Evolutionary conservation across 1,140 invertebrate species (phyloP), one percentile per base, ranked within the genome.

Genomic region (Sinonovacula constricta): DNA sequence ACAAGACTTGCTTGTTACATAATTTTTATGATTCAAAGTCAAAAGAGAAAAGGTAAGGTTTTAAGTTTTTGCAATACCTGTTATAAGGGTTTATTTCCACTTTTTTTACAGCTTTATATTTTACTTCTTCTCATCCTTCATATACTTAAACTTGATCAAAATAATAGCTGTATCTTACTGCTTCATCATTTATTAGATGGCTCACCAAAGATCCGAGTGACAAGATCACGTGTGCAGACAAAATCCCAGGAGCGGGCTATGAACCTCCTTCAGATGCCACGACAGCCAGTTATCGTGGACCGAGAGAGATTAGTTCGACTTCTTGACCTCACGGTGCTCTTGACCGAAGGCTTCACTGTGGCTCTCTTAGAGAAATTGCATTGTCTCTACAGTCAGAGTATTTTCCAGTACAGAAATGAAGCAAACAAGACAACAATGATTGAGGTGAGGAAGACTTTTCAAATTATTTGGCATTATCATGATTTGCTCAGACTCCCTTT

Each of bases 301-400:
- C 54, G 60, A n/a, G 60, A 75, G 53, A 67, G 81, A 15, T 81
- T 91, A 39, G 56, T 66, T 0, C 60, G 53, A 15, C 77, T 91
- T 12, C 68, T 90, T 7, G 81, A 87, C 30, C 63, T 65, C n/a
- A 76, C 86, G 14, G 90, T 91, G n/a, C 39, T 63, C 18, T n/a
- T 78, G 3, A 91, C 90, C 7, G 72, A 86, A 24, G 80, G 83
- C 39, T 89, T 74, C 77, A 88, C 71, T 51, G 82, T 91, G 18
- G 90, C 89, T 63, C 71, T 79, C 18, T 65, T 91, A 30, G 87
- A 90, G 66, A 88, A 90, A 67, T 62, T 91, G 33, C 89, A 91
- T 83, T 90, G 88, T 81, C 30, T 86, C 7, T 80, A 90, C 12
- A 86, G 85, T 71, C 87, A 87, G 54, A 85, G 87, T 74, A 86